Evolutionary conservation across 2,888 invertebrate species (phyloP), one percentile per base, ranked within the genome.

Genomic region (Biston stratarius): DNA sequence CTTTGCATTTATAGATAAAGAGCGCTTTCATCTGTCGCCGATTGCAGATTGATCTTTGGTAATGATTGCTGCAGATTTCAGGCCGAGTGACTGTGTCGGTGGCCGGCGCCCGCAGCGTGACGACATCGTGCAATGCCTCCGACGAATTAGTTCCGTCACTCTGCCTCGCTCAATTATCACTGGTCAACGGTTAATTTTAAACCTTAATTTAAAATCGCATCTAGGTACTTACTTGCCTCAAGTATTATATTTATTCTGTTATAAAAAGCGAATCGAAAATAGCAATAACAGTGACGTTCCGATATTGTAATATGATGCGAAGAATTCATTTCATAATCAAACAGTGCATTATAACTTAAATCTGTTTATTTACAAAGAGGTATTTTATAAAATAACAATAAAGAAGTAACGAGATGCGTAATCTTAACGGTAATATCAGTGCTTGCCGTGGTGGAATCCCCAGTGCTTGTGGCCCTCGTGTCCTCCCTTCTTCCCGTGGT

Each of bases 401-500:
- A 77, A 82, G 70, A 77, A 72, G 80, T 80, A 85, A 87, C 80
- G 82, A 85, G 62, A 74, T 81, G 61, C 52, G 68, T 48, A 51
- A 84, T 82, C 76, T 80, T 85, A 88, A 78, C 62, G n/a, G 48
- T 67, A 73, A 72, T 77, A 79, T 93, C 85, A 90, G 94, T 94
- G 91, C 89, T 95, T 94, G 83, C 93, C 94, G 75, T 94, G 93
- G 78, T 95, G 95, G 91, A 95, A 96, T 73, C 97, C 96, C 93
- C 96, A 96, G 80, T 97, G 96, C 85, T 97, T 96, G 72, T 96
- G 96, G 69, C 95, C 96, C 71, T 96, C 95, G 83, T 97, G 96
- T 64, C 96, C 96, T 56, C 96, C 96, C 84, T 97, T 97, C 91
- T 97, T 97, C 78, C 96, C 97, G 83, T 96, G 96, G 79, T 96